Conservation (phyloP, 2,797 vertebrate species). For the Gambelia wislizenii region DNA sequence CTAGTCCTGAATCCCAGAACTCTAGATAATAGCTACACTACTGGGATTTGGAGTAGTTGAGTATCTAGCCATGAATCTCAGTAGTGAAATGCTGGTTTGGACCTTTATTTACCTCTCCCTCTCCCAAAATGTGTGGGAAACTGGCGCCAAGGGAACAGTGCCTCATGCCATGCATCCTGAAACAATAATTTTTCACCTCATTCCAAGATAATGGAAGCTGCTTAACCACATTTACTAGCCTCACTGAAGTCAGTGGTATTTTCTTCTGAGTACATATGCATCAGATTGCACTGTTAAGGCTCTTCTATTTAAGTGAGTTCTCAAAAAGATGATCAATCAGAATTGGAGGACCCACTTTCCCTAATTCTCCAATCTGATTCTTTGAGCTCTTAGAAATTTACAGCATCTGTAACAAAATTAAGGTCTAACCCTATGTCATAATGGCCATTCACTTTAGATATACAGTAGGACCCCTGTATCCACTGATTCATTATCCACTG, state of each 20-base stretch:
- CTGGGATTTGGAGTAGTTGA: not conserved
- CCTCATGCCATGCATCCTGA: too few species aligned
- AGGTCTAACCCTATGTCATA: not conserved
- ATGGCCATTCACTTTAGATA: not conserved
- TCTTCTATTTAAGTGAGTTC: not conserved
- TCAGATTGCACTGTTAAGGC: not conserved
- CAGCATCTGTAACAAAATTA: not conserved
- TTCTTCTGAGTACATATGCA: too few species aligned
- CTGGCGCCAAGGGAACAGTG: too few species aligned
- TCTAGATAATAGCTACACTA: not conserved
- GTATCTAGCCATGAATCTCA: not conserved
- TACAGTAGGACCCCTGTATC: too few species aligned
- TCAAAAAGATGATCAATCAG: not conserved
- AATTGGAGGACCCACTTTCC: not conserved
- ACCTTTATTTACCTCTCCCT: not conserved
- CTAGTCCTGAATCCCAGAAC: not conserved
- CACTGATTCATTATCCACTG: too few species aligned
- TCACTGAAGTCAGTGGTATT: too few species aligned
- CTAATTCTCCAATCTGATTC: not conserved
- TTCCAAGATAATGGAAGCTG: too few species aligned
- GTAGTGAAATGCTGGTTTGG: too few species aligned
- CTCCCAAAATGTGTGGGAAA: not conserved
- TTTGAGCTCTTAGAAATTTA: not conserved
- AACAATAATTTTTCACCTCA: too few species aligned
- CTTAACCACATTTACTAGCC: not conserved